These are phyloP conservation scores for Phoenicopterus ruber DNA, from an alignment of 2,113 vertebrate genomes.

Conservation along the genomic window DNA sequence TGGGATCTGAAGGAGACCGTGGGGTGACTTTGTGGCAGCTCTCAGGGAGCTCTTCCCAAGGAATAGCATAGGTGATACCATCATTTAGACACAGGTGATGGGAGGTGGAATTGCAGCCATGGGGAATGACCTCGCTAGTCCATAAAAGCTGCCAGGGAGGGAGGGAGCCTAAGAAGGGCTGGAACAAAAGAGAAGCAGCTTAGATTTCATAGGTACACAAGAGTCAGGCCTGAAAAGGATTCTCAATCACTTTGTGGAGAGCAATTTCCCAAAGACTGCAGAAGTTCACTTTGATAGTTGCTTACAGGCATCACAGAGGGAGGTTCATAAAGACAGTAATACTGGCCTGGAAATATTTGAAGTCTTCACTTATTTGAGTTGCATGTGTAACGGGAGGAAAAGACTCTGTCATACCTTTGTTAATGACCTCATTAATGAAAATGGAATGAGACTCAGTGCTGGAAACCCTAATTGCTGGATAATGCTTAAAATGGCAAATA, in stretches of 20 bases:
- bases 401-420: not conserved
- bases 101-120: not conserved
- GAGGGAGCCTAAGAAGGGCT: not conserved
- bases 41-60: not conserved
- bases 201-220: not conserved
- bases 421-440: not conserved
- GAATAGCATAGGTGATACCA: not conserved
- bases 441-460: not conserved
- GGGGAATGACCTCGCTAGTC: not conserved
- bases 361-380: not conserved
- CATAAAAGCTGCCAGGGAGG: not conserved
- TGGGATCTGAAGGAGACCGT: not conserved
- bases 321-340: not conserved
- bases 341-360: not conserved
- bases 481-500: not conserved
- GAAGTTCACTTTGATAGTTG: not conserved
- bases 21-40: not conserved
- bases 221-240: not conserved
- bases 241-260: not conserved
- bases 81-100: not conserved
- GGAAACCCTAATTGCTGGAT: constrained; percentile 14
- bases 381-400: not conserved
- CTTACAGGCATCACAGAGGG: not conserved
- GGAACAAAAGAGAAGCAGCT: not conserved
- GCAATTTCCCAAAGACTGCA: not conserved